A percentile compares a stretch with the other conserved stretches of the same genome.
These are phyloP conservation scores for Sesamia nonagrioides DNA, from an alignment of 1,140 invertebrate species.

Conservation along the genomic window DNA sequence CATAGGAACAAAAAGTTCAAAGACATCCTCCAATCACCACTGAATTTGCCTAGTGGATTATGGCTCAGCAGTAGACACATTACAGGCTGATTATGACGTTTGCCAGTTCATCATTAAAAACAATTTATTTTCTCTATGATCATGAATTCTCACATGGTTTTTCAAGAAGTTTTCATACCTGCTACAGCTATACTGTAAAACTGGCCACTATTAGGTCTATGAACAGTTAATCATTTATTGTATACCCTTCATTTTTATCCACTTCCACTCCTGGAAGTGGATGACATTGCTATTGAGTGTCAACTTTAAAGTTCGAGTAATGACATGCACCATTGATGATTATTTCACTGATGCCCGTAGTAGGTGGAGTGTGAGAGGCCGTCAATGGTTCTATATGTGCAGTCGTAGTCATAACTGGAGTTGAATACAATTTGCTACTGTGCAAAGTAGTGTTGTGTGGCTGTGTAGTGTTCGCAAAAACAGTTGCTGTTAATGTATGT, in stretches of 20 bases:
- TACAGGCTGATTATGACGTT: too few relatives aligned
- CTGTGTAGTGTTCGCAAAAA: slow-evolving; percentile 67
- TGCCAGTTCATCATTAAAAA: background rate
- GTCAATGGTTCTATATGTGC: slow-evolving; percentile 71
- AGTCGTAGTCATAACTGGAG: slow-evolving; percentile 70
- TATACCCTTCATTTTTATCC: slow-evolving; percentile 76
- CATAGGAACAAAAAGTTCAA: too few relatives aligned
- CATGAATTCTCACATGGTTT: background rate
- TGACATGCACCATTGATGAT: slow-evolving; percentile 79
- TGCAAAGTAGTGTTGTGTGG: slow-evolving; percentile 66
- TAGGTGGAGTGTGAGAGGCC: slow-evolving; percentile 72
- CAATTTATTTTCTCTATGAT: background rate
- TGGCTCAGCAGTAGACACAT: too few relatives aligned
- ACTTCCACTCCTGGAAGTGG: slow-evolving; percentile 81
- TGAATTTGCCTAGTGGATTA: too few relatives aligned
- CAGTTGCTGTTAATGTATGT: slow-evolving; percentile 64
- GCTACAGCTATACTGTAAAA: background rate
- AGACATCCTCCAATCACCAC: too few relatives aligned
- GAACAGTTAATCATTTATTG: slow-evolving; percentile 61
- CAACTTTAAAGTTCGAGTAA: slow-evolving; percentile 83
- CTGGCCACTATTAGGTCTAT: background rate
- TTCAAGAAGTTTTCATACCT: too few relatives aligned
- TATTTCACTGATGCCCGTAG: slow-evolving; percentile 78
- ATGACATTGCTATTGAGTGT: slow-evolving; percentile 80
- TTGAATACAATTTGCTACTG: slow-evolving; percentile 74